A percentile compares a stretch with the other conserved stretches of the same genome.
Evolutionary conservation across 2,888 invertebrate species (phyloP).

Genomic region (Drosophila recens): DNA sequence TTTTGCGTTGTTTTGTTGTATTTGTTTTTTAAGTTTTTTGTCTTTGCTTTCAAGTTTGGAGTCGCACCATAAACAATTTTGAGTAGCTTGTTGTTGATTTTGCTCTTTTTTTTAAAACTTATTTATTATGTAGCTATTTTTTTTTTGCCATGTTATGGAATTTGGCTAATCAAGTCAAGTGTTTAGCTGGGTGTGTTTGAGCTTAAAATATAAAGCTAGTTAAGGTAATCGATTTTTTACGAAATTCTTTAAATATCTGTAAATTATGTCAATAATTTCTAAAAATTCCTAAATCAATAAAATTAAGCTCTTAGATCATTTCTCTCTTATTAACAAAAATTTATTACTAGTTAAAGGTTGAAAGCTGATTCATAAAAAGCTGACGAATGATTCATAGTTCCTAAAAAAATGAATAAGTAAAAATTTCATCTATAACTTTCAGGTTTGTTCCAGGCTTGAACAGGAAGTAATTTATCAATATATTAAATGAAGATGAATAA

Average conservation of each 20-base stretch:
- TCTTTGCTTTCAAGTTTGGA: constrained; percentile 65
- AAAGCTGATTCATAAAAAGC: constrained; percentile 10
- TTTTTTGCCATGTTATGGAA: constrained; percentile 42
- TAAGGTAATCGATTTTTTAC: background rate
- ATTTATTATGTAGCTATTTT: constrained; percentile 59
- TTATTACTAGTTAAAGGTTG: background rate
- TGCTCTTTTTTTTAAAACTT: constrained; percentile 29
- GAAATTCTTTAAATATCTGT: constrained; percentile 8
- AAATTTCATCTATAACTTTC: constrained; percentile 20
- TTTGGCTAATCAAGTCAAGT: constrained; percentile 70
- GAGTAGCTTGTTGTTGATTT: constrained; percentile 43
- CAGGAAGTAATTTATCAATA: constrained; percentile 45
- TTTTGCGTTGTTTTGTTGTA: constrained; percentile 21
- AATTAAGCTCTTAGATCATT: background rate
- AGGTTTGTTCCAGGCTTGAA: constrained; percentile 12
- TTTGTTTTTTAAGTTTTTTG: constrained; percentile 32
- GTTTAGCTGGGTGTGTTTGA: constrained; percentile 13
- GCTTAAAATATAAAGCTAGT: background rate
- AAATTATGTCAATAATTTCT: constrained; percentile 4
- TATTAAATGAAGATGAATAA: constrained; percentile 13
- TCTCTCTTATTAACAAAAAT: background rate
- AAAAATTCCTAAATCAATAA: background rate
- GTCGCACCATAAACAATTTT: constrained; percentile 68
- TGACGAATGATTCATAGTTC: constrained; percentile 33
- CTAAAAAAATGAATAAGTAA: background rate